Base-by-base conservation (phyloP, 2,797 vertebrate species). In the Pipistrellus kuhlii region DNA sequence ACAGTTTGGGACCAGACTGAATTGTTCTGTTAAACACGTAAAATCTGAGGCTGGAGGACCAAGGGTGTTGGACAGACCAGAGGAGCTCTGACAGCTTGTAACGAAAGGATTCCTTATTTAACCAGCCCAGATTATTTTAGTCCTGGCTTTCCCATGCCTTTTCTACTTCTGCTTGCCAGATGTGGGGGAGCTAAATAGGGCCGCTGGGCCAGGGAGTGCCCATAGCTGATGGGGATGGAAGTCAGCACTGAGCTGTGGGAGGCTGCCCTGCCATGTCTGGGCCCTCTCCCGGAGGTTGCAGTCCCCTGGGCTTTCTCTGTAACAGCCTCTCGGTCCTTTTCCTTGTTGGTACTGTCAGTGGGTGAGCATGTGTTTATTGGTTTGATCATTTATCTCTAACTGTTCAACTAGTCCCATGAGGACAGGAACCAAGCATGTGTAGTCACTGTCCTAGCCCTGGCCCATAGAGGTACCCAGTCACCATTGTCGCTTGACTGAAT, bases 191-290 rank as follows among this genome's bases (percentile, higher is more conserved):
- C 8, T 25, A 41, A 48, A 8, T 30, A 76, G 68, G 44, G 53
- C 18, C 48, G 59, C 32, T 5, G 55, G 1, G 27, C 35, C 30
- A 35, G 15, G 64, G 72, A 27, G 41, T 2, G 2, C n/a, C 68
- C 80, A 30, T 13, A 9, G n/a, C 73, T 3, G 75, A 17, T 38
- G 23, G 2, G 11, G 66, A 21, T 1, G 1, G 21, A 62, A 30
- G n/a, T 41, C 15, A 44, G 14, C 1, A 3, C 46, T 1, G 10
- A 57, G 48, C 4, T 2, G 18, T 18, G 18, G 59, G n/a, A 2
- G 3, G 41, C 81, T 51, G 35, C 38, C 55, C 57, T 32, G 9
- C 69, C 44, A 1, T 23, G 64, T 2, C 53, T 23, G 21, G 14
- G 51, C 8, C 30, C 59, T 2, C 3, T 41, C 55, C n/a, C 30